A percentile compares a stretch with the other conserved stretches of the same genome.
These are phyloP conservation scores for Clamator glandarius DNA, from an alignment of 2,797 vertebrate genomes.

Conservation along the genomic window DNA sequence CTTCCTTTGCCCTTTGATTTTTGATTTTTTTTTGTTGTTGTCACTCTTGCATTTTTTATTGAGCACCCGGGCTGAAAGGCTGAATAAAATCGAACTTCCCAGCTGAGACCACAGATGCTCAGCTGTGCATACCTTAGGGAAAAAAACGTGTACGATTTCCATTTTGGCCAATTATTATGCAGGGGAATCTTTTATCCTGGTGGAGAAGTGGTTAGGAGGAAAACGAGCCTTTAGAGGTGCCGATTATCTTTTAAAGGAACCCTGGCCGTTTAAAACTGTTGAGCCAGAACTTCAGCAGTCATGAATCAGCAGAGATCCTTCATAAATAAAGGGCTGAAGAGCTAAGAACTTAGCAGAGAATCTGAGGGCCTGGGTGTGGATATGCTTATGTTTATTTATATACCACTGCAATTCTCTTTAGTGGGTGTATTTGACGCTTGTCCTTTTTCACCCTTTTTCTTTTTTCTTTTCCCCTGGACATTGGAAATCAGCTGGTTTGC, in stretches of 20 bases:
- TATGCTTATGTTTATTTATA: rapidly evolving
- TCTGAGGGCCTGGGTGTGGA: neutral
- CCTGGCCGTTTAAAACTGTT: neutral
- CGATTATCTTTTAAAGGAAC: neutral
- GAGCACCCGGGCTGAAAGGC: slow-evolving; percentile 30
- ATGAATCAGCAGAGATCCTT: neutral
- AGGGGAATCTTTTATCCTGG: slow-evolving; percentile 36
- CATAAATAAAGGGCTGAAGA: neutral
- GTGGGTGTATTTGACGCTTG: neutral
- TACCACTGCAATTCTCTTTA: neutral
- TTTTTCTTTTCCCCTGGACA: neutral
- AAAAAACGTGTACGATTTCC: slow-evolving; percentile 1
- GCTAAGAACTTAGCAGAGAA: neutral
- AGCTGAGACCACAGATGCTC: slow-evolving; percentile 57
- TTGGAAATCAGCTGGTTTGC: neutral
- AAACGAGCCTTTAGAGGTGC: slow-evolving; percentile 17
- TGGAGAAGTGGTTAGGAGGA: neutral
- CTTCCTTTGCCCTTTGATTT: slow-evolving; percentile 48
- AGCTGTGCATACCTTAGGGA: slow-evolving; percentile 39
- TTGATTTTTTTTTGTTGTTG: slow-evolving; percentile 9
- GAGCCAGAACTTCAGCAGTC: neutral
- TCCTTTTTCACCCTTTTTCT: neutral
- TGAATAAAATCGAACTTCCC: slow-evolving; percentile 63
- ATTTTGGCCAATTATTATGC: slow-evolving; percentile 43
- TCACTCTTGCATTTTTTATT: slow-evolving; percentile 50